Evolutionary conservation across 2,888 invertebrate species (phyloP), one percentile per base, ranked within the genome.

Genomic region (Sphecodes monilicornis): DNA sequence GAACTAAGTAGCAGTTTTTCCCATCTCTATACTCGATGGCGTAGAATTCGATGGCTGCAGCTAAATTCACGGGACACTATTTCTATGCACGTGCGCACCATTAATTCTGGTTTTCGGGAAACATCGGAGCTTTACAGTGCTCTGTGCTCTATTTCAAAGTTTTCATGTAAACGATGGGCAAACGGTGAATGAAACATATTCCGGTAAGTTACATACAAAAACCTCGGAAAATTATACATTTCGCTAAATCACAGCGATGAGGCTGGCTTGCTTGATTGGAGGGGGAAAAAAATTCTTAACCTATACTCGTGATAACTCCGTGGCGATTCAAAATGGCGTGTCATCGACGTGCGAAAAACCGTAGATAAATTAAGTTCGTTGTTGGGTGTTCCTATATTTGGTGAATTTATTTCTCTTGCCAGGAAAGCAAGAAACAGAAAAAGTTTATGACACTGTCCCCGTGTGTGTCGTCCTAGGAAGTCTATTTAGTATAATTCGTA

Each of bases 291-390:
- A 43, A 69, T 69, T 71, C 76, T 88, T 91, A 91, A 91, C 92
- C 92, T 91, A 36, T 84, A 84, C 71, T 41, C 64, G 74, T 57
- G 85, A 32, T 43, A 78, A 77, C 43, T 70, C n/a, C 41, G 81
- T 80, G 72, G 64, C 57, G 73, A 89, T 90, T 83, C 91, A 92
- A 92, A 90, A 92, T 92, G 91, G 92, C 91, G 91, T 89, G 60
- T 78, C 46, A 86, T 79, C 75, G 81, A 70, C 87, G 78, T 80
- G 85, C 76, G 85, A 32, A 64, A 84, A 74, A 36, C 54, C 70
- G 70, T 46, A 78, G 78, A 57, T 66, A 22, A 79, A 79, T 72
- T 82, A 83, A 86, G 79, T 85, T 78, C 32, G 50, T 78, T 60
- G 72, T 82, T 73, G 22, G n/a, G 39, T 66, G 60, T 73, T 78